Base-by-base conservation (phyloP, 2,888 invertebrate species). In the Nesidiocoris tenuis region DNA sequence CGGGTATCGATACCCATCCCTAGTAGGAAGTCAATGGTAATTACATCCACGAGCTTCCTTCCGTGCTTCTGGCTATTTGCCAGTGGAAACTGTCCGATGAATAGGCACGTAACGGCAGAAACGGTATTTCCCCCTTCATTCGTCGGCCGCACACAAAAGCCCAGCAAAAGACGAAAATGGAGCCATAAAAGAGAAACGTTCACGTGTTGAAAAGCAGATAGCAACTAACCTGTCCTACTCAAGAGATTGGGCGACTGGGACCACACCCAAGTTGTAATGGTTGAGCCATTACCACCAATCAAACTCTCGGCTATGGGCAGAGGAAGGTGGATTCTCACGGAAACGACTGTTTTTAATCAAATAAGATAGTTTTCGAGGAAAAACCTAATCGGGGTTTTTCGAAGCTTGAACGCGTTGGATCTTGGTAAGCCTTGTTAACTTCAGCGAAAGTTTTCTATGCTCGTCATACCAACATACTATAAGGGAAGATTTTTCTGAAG, bases 181-280 rank as follows among this genome's bases (percentile, higher is more conserved):
- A 72, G 72, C 63, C 61, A 72, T 72, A 61, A 72, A 72, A 61
- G 72, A 63, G 63, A 72, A 70, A 72, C 72, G 72, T 24, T 72
- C 61, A 72, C 72, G 72, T 72, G 72, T 72, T 72, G 72, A 72
- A 72, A 72, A 22, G 72, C 61, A 72, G 72, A 72, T 72, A 72
- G 72, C 63, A 61, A n/a, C 63, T 72, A 72, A 72, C 72, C 54
- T 61, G 61, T 61, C 72, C 72, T 72, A 72, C 72, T 72, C 61
- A 72, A 72, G 72, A 72, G 72, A 72, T 72, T 72, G 72, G 59
- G 59, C 5, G 19, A 18, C 17, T n/a, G 59, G 72, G 72, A 23
- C 72, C 72, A 72, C 72, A 63, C 72, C 72, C 72, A 72, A 9
- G 39, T 72, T 72, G 72, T 72, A 72, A 72, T 72, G 72, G 72